Conservation (phyloP, 2,888 invertebrate species). For the Drosophila anomalata region DNA sequence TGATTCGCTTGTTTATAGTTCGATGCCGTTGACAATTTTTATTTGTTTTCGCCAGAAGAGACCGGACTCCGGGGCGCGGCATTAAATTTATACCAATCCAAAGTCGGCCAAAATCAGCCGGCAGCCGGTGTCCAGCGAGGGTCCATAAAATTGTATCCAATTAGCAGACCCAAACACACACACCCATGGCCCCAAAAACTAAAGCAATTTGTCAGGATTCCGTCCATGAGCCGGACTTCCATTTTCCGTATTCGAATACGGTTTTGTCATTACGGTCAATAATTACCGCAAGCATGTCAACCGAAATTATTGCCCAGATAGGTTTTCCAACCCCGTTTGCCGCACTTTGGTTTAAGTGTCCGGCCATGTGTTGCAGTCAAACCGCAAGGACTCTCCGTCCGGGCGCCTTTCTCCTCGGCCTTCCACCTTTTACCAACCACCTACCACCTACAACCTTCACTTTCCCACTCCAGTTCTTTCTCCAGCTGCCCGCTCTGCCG, state of each 20-base stretch:
- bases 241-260: constrained; percentile 40
- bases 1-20: constrained; percentile 17
- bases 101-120: constrained; percentile 31
- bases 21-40: constrained; percentile 51
- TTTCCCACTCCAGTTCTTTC: background rate
- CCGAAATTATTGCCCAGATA: constrained; percentile 81
- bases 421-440: background rate
- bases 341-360: constrained; percentile 68
- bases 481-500: constrained; percentile 59
- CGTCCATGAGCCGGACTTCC: constrained; percentile 41
- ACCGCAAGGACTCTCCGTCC: constrained; percentile 65
- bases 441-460: background rate
- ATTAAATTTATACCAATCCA: constrained; percentile 50
- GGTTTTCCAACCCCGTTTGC: constrained; percentile 62
- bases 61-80: background rate
- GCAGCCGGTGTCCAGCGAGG: constrained; percentile 30
- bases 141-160: constrained; percentile 62
- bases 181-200: constrained; percentile 51
- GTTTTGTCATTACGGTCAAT: constrained; percentile 82
- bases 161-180: constrained; percentile 47
- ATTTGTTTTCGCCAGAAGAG: constrained; percentile 29
- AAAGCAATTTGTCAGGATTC: constrained; percentile 71
- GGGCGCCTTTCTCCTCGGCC: constrained; percentile 1
- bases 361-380: constrained; percentile 79
- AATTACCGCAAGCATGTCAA: constrained; percentile 83